Base-by-base conservation (phyloP, 2,797 vertebrate species). In the Caiman crocodilus region DNA sequence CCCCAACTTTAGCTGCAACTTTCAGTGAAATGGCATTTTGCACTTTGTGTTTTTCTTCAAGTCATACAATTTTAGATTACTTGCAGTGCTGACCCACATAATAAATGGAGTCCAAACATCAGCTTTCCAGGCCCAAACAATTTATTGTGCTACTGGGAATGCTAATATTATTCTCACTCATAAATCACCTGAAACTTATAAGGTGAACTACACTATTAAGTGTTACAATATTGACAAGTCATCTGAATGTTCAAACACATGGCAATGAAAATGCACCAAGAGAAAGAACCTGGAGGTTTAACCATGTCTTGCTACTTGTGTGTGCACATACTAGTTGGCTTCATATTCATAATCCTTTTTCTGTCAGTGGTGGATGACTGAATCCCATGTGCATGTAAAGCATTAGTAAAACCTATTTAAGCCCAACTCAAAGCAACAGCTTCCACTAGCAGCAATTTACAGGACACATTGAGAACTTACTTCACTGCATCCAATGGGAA, bases 381-480 rank as follows among this genome's bases (percentile, higher is more conserved):
- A 50, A 50, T 50, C 42, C 42, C 35, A 6, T 50, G 42, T 10
- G 9, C 42, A 50, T 50, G 42, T 50, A 50, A 50, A 50, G 42
- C 42, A 11, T 50, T 50, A 50, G 42, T 15, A 71, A 71, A 35
- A 69, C 18, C 18, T n/a, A 20, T 21, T 25, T 23, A 32, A 71
- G 21, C 32, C 23, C 21, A 35, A 20, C 32, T 30, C 14, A 35
- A 20, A 71, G 69, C 30, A 18, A 11, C 15, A 67, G 30, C 17
- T 69, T 69, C 69, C 65, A 67, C 30, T 67, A 11, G n/a, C 21
- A 21, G 21, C 12, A 21, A 71, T 7, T 71, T 42, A 71, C 13
- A 13, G 42, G 42, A 50, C 42, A 50, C 42, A 50, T 50, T 50
- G 9, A 50, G 42, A 42, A 35, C 0, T 26, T 17, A 20, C 1